Evolutionary conservation across 2,797 vertebrate species (phyloP).

Genomic region (Sebastolobus altivelis): DNA sequence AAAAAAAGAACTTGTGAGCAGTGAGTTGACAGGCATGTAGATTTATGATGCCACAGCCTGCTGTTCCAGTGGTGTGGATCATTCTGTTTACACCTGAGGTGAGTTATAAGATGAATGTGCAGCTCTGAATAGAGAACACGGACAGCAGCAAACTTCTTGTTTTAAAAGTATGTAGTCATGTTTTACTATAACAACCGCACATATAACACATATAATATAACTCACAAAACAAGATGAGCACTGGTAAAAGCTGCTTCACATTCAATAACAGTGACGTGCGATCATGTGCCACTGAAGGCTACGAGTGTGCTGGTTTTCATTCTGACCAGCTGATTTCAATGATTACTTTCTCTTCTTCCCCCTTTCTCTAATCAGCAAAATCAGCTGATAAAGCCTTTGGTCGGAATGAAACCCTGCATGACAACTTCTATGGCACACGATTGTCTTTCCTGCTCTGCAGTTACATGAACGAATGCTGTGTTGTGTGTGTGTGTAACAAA

Average conservation of each 20-base stretch:
- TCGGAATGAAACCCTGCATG: constrained; percentile 53
- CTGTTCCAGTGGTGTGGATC: not conserved
- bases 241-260: constrained; percentile 37
- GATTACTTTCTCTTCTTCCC: constrained; percentile 53
- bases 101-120: constrained; percentile 1
- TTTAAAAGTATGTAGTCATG: not conserved
- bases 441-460: constrained; percentile 27
- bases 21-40: not conserved
- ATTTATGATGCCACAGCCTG: not conserved
- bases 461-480: constrained; percentile 45
- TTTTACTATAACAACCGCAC: not conserved
- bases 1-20: not conserved
- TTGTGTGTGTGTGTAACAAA: not conserved
- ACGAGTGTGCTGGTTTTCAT: constrained; percentile 59
- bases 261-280: constrained; percentile 25
- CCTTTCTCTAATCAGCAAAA: constrained; percentile 63
- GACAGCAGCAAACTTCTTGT: not conserved
- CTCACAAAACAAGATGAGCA: constrained; percentile 11
- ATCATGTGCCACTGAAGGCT: constrained; percentile 45
- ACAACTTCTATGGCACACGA: constrained; percentile 53
- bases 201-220: constrained; percentile 1
- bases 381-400: constrained; percentile 61
- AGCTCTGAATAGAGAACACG: constrained; percentile 6
- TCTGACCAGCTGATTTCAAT: constrained; percentile 68
- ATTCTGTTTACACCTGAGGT: not conserved